Evolutionary conservation across 2,113 vertebrate genomes (phyloP), one percentile per base, ranked within the genome.

Genomic region (Sylvietta virens): DNA sequence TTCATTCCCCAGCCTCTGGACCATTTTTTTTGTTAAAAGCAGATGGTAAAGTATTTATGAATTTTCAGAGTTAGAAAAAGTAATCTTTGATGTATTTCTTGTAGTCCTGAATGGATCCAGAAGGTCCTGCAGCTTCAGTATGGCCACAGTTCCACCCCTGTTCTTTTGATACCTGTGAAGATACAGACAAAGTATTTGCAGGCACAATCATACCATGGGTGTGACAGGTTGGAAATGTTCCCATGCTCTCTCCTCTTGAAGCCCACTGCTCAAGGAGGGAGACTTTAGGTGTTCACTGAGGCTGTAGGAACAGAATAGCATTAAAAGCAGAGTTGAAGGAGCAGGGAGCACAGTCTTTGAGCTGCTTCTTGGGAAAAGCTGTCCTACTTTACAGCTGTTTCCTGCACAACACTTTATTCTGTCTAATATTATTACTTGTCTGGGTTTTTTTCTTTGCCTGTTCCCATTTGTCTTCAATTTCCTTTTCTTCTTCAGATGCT

Each of bases 381-480:
- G 77, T 69, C 62, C 62, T 53, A n/a, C 23, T 94, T 81, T 24
- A 71, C 18, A 73, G 72, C 54, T 77, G 4, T 65, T 70, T 57
- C 53, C 65, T 62, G 23, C 13, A 21, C 13, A 82, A 39, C 70
- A 42, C 27, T 64, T 21, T 39, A 26, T 81, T 35, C 51, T 26
- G 11, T 71, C 56, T 79, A 48, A 42, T 48, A 35, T 54, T 65
- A 21, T 37, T 53, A 10, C 23, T 62, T 47, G 23, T 39, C 22
- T 54, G 17, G 9, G 0, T 2, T 21, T 58, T 58, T 67, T 76
- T 31, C 23, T 79, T 72, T 0, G 2, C 4, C 28, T 85, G 9
- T 44, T 72, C 40, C 19, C 16, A 40, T 37, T 81, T 64, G 27
- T 8, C 27, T 84, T 79, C 85, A 76, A 37, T 62, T 44, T 44